Evolutionary conservation across 2,888 invertebrate genomes (phyloP), one percentile per base, ranked within the genome.

Genomic region (Phasia obesa): DNA sequence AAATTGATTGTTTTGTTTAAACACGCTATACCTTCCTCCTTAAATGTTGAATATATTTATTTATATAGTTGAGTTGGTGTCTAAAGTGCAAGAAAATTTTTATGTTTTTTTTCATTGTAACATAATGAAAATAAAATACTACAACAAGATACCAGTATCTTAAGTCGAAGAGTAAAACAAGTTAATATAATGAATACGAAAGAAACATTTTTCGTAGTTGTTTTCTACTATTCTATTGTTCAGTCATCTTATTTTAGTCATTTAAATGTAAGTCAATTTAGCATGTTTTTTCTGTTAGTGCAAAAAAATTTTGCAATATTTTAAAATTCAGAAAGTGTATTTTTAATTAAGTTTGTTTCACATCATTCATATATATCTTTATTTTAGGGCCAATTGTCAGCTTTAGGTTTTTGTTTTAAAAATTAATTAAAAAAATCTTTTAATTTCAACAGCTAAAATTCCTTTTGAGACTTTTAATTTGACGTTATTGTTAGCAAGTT

Each of bases 151-250:
- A 59, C 51, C 27, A 60, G 21, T 25, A n/a, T n/a, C n/a, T n/a
- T n/a, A n/a, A 17, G 35, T 23, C 31, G 25, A 67, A 73, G 67
- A 67, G 59, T 55, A 82, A 82, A 82, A 79, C 79, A 83, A 79
- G 79, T 83, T 79, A 83, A 83, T 83, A 79, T 79, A 83, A 79
- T 79, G 75, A 83, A 83, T 79, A 79, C 83, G 79, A 83, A 83
- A 79, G 79, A 71, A 71, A 70, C 71, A 79, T 71, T 55, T 47
- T 49, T 67, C 35, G 59, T 25, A 65, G 47, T 57, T 59, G 65
- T 31, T 75, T 75, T 64, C n/a, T 35, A n/a, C n/a, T n/a, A 49
- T 60, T 49, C 38, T 5, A 42, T 31, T 21, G 5, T 57, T 19
- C 57, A 11, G 49, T 57, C 38, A 49, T 57, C 35, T 64, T 35